These are phyloP conservation scores for Pyrocephalus nanus DNA, from an alignment of 2,797 vertebrate genomes.

Conservation along the genomic window DNA sequence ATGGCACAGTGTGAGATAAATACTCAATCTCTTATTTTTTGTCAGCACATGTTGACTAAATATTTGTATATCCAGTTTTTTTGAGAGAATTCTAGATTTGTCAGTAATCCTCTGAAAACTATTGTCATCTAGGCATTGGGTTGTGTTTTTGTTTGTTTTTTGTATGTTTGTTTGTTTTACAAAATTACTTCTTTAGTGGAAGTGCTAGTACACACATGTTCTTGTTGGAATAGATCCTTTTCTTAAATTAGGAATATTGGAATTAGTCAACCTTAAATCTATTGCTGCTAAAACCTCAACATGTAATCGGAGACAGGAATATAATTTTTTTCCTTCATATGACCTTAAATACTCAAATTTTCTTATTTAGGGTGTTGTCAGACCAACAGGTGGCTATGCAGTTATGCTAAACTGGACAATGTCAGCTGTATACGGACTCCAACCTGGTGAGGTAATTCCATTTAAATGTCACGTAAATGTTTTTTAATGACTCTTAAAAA, in stretches of 20 bases:
- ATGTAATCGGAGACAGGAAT: background rate
- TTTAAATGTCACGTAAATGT: background rate
- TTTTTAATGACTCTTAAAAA: background rate
- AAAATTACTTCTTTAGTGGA: background rate
- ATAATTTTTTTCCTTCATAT: background rate
- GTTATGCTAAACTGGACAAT: slow-evolving; percentile 98
- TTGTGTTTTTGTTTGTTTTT: background rate
- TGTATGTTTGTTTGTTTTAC: background rate
- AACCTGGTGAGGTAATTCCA: slow-evolving; percentile 89
- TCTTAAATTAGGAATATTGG: background rate
- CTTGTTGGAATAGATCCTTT: background rate
- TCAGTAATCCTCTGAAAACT: background rate
- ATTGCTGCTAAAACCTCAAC: background rate
- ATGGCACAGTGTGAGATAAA: background rate
- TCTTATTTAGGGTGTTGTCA: slow-evolving; percentile 86
- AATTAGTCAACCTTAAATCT: background rate
- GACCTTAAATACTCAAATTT: slow-evolving; percentile 13
- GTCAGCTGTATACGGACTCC: slow-evolving; percentile 92
- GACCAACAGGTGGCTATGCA: slow-evolving; percentile 91
- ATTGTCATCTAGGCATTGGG: background rate
- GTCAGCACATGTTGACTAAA: background rate
- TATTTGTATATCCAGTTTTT: background rate
- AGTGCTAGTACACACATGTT: background rate
- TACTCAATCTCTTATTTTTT: background rate
- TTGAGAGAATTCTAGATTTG: background rate